Conservation (phyloP, 2,113 vertebrate genomes). For the Corydoras sp. region DNA sequence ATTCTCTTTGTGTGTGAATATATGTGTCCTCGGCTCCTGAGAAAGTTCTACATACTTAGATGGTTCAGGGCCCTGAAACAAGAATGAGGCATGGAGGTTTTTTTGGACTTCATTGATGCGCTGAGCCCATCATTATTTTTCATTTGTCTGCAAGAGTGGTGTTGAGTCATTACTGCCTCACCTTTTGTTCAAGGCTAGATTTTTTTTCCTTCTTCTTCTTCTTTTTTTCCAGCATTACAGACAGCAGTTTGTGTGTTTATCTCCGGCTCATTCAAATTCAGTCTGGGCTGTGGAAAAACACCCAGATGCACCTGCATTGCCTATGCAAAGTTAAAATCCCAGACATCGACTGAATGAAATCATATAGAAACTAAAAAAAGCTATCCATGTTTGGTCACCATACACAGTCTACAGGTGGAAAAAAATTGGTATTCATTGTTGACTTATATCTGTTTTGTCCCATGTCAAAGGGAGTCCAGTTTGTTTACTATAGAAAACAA, state of each 20-base stretch:
- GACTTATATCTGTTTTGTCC: neutral
- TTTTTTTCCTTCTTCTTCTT: constrained; percentile 9
- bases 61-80: constrained; percentile 16
- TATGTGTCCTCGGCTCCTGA: constrained; percentile 5
- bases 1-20: neutral
- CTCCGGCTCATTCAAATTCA: constrained; percentile 42
- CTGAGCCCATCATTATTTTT: constrained; percentile 37
- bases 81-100: constrained; percentile 10
- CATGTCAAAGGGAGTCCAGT: neutral
- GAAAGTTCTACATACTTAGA: neutral
- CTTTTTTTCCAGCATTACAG: neutral
- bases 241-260: constrained; percentile 42
- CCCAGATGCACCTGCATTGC: constrained; percentile 42
- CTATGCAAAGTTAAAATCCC: constrained; percentile 30
- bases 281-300: constrained; percentile 47
- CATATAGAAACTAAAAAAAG: constrained; percentile 18
- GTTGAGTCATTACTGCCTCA: constrained; percentile 30
- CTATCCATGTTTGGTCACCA: constrained; percentile 12
- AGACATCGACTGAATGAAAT: constrained; percentile 22
- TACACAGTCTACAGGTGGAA: neutral
- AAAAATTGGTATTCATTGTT: constrained; percentile 2
- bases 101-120: constrained; percentile 24
- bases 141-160: constrained; percentile 24
- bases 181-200: constrained; percentile 29
- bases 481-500: constrained; percentile 11